Conservation (phyloP, 2,888 invertebrate genomes). For the Ophioninae sp. region DNA sequence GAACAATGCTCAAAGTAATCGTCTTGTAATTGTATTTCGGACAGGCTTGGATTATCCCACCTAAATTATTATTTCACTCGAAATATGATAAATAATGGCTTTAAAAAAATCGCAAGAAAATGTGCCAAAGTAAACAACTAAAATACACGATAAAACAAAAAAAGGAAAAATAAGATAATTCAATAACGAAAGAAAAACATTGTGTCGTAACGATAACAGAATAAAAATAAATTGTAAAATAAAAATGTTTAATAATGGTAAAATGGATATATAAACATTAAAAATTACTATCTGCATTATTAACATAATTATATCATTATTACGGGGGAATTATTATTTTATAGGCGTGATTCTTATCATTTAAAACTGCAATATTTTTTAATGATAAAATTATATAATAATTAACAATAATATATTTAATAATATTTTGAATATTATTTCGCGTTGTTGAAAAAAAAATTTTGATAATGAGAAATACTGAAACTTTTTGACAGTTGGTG, state of each 20-base stretch:
- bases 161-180: background rate
- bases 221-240: too few relatives aligned
- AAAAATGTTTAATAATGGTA: too few relatives aligned
- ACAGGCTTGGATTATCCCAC: slow-evolving; percentile 64
- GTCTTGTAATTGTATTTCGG: slow-evolving; percentile 58
- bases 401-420: too few relatives aligned
- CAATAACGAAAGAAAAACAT: background rate
- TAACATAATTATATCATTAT: too few relatives aligned
- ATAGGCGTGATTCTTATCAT: too few relatives aligned
- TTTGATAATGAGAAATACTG: background rate
- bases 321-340: too few relatives aligned
- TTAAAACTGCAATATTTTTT: too few relatives aligned
- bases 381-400: too few relatives aligned
- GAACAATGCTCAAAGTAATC: slow-evolving; percentile 65
- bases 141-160: background rate
- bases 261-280: too few relatives aligned
- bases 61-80: slow-evolving; percentile 23
- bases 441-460: background rate
- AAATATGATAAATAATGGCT: background rate
- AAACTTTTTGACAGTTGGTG: background rate
- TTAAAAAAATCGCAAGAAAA: background rate
- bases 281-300: too few relatives aligned
- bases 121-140: background rate
- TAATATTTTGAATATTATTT: too few relatives aligned
- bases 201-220: too few relatives aligned